These are phyloP conservation scores for Sarcophaga bullata DNA, from an alignment of 1,140 invertebrate genomes.

Conservation along the genomic window DNA sequence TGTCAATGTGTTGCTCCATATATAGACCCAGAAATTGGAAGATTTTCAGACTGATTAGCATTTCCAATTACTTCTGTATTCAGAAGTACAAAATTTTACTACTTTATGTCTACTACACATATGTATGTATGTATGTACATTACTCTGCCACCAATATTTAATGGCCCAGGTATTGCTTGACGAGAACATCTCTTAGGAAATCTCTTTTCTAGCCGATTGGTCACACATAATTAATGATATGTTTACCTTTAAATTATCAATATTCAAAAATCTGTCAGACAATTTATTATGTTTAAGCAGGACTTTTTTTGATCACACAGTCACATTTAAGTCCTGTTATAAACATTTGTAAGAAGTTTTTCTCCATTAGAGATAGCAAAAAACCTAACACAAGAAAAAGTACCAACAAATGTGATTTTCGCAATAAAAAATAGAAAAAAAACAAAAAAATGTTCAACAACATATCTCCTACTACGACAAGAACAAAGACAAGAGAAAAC, in stretches of 20 bases:
- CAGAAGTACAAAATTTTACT: not conserved
- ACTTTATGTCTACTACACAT: not conserved
- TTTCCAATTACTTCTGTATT: too few relatives aligned
- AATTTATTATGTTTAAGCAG: conserved; percentile 12
- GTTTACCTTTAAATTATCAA: not conserved
- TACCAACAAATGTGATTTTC: not conserved
- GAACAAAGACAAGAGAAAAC: not conserved
- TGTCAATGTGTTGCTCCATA: too few relatives aligned
- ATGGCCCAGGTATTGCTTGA: too few relatives aligned
- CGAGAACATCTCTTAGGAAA: too few relatives aligned
- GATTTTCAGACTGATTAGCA: too few relatives aligned
- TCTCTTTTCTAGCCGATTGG: too few relatives aligned
- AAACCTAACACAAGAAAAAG: not conserved
- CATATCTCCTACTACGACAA: conserved; percentile 24
- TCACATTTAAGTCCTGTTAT: conserved; percentile 14
- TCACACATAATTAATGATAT: too few relatives aligned
- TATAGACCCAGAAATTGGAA: too few relatives aligned
- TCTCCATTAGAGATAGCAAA: not conserved
- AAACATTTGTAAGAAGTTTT: conserved; percentile 12
- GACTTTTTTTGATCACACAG: not conserved
- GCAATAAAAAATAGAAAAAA: too few relatives aligned
- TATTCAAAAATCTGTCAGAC: not conserved
- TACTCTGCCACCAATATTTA: too few relatives aligned
- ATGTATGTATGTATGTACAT: not conserved
- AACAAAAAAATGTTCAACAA: not conserved